Conservation (phyloP, 1,140 invertebrate genomes). For the Tribolium madens region DNA sequence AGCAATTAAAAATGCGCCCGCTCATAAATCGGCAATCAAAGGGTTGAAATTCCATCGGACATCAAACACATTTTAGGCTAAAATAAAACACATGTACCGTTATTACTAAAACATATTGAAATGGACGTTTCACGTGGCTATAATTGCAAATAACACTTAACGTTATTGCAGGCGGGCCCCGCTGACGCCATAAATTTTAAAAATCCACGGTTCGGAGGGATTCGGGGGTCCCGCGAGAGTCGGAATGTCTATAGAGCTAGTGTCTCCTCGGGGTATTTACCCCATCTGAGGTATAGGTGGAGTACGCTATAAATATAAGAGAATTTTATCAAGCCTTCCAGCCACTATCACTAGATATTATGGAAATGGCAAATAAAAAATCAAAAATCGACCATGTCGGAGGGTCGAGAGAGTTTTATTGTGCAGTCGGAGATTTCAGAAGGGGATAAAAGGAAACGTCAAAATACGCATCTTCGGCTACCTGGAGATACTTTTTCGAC, state of each 20-base stretch:
- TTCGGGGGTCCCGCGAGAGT: conserved; percentile 27
- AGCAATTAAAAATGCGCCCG: conserved; percentile 28
- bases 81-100: conserved; percentile 37
- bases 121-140: conserved; percentile 43
- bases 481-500: conserved; percentile 2
- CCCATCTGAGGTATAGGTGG: conserved; percentile 45
- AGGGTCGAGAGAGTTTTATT: conserved; percentile 15
- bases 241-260: conserved; percentile 44
- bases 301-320: conserved; percentile 46
- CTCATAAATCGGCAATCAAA: conserved; percentile 33
- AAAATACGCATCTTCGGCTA: conserved; percentile 4
- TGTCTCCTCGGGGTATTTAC: conserved; percentile 45
- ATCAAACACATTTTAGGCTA: conserved; percentile 28
- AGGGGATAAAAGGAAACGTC: conserved; percentile 4
- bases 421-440: conserved; percentile 5
- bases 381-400: conserved; percentile 41
- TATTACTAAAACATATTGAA: conserved; percentile 39
- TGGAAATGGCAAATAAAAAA: conserved; percentile 51
- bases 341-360: conserved; percentile 47
- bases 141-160: conserved; percentile 52
- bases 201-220: conserved; percentile 40
- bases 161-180: conserved; percentile 46
- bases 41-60: conserved; percentile 33
- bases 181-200: conserved; percentile 47
- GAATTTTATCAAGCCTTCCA: conserved; percentile 47